Evolutionary conservation across 2,888 invertebrate species (phyloP).

Genomic region (Noctua fimbriata): DNA sequence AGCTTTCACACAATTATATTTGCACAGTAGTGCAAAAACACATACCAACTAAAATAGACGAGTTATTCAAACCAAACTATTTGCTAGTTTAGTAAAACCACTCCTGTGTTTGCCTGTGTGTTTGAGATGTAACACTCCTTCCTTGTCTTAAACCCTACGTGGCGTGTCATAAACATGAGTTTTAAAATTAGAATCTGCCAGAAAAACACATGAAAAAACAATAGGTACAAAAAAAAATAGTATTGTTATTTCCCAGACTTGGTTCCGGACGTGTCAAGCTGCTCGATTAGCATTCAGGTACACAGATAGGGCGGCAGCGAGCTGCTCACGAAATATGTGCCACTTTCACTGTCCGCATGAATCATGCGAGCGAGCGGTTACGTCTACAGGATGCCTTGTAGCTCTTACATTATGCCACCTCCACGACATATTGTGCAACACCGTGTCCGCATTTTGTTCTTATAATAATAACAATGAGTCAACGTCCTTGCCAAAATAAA

Average conservation of each 20-base stretch:
- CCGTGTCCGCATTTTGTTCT: conserved; percentile 75
- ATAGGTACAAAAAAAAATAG: background rate
- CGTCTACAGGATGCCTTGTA: conserved; percentile 83
- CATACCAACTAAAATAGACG: background rate
- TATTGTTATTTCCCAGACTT: conserved; percentile 7
- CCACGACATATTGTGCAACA: conserved; percentile 83
- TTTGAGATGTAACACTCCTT: background rate
- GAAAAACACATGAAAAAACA: background rate
- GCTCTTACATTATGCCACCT: conserved; percentile 68
- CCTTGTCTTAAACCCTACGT: background rate
- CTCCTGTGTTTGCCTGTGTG: background rate
- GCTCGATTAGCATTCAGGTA: conserved; percentile 32
- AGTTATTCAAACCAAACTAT: conserved; percentile 8
- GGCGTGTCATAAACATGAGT: background rate
- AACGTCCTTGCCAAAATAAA: conserved; percentile 64
- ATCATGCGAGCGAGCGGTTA: conserved; percentile 78
- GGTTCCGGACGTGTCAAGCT: conserved; percentile 14
- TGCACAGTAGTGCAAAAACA: conserved; percentile 35
- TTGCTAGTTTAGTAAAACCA: background rate
- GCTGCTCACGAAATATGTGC: conserved; percentile 75
- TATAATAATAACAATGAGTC: conserved; percentile 75
- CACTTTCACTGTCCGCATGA: conserved; percentile 87
- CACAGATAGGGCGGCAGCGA: conserved; percentile 66
- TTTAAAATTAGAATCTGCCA: background rate
- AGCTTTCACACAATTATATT: conserved; percentile 56